phyloP scores from a whole-genome alignment of 30 jellyfish, hydroid and myxozoan genomes.

The Catostylus mosaicus region DNA sequence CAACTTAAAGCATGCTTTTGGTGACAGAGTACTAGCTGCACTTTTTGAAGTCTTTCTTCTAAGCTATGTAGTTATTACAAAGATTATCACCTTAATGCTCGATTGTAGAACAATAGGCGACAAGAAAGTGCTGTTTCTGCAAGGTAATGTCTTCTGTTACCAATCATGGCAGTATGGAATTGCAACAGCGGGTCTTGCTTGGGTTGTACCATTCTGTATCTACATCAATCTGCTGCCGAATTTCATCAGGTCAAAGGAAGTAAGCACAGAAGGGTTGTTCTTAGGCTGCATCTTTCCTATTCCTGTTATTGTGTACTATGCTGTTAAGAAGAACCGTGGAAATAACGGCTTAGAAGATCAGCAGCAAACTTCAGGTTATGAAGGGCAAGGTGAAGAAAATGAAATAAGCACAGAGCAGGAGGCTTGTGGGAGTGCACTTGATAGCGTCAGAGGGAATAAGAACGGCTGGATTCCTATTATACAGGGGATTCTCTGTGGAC shows the following conservation, averaged over 20 bases:
- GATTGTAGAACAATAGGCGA: constrained; percentile 12
- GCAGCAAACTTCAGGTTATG: not conserved
- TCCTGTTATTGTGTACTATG: not conserved
- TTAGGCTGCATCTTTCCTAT: constrained; percentile 22
- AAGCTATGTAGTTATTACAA: constrained; percentile 25
- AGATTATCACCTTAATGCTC: constrained; percentile 3
- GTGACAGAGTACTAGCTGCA: constrained; percentile 6
- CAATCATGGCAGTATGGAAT: constrained; percentile 40
- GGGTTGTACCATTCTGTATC: constrained; percentile 39
- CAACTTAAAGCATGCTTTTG: not conserved
- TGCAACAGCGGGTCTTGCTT: not conserved
- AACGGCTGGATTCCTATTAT: not conserved
- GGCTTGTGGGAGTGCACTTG: not conserved
- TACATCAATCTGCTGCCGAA: constrained; percentile 5
- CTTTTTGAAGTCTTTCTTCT: constrained; percentile 21
- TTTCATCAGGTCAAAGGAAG: not conserved
- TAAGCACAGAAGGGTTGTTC: not conserved
- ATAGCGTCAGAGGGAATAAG: not conserved
- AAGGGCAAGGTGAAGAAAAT: not conserved
- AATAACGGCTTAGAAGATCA: not conserved
- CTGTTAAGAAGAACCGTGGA: not conserved
- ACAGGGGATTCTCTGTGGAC: not conserved
- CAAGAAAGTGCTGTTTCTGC: constrained; percentile 2
- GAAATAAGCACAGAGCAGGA: not conserved
- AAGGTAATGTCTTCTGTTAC: constrained; percentile 34